A percentile compares a stretch with the other conserved stretches of the same genome.
phyloP scores from a whole-genome alignment of 1,140 invertebrate genomes.

The Prorops nasuta region DNA sequence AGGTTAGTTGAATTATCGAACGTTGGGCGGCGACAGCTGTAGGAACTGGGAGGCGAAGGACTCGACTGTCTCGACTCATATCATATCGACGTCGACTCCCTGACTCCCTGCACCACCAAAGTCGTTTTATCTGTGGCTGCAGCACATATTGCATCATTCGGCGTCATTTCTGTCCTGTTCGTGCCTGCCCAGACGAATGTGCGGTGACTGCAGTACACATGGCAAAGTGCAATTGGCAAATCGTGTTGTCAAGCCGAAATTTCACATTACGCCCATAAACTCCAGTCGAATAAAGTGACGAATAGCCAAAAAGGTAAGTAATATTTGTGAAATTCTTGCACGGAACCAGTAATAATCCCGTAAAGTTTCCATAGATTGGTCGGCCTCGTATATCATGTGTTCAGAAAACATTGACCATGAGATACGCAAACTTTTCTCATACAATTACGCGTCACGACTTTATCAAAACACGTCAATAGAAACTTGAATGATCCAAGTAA shows the following conservation, averaged over 20 bases:
- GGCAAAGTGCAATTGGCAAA: background rate
- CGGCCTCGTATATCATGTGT: background rate
- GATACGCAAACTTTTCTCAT: conserved; percentile 6
- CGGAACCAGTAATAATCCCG: background rate
- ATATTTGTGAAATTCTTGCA: background rate
- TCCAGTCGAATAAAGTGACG: background rate
- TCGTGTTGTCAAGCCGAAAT: background rate
- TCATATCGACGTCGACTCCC: no score
- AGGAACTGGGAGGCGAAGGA: no score
- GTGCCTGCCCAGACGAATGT: no score
- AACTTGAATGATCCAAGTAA: background rate
- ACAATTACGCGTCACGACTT: conserved; percentile 16
- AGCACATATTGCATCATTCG: no score
- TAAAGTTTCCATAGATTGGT: background rate
- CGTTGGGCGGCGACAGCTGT: no score
- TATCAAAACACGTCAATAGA: conserved; percentile 1
- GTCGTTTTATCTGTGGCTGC: no score
- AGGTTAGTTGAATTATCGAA: no score
- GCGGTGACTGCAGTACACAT: background rate
- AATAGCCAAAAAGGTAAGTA: conserved; percentile 8
- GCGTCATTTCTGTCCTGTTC: no score
- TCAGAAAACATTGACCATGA: conserved; percentile 27
- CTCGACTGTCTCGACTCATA: no score
- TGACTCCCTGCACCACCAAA: no score
- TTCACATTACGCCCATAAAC: no score